Conservation (phyloP, 2,113 vertebrate genomes). For the Tyrannus savana region DNA sequence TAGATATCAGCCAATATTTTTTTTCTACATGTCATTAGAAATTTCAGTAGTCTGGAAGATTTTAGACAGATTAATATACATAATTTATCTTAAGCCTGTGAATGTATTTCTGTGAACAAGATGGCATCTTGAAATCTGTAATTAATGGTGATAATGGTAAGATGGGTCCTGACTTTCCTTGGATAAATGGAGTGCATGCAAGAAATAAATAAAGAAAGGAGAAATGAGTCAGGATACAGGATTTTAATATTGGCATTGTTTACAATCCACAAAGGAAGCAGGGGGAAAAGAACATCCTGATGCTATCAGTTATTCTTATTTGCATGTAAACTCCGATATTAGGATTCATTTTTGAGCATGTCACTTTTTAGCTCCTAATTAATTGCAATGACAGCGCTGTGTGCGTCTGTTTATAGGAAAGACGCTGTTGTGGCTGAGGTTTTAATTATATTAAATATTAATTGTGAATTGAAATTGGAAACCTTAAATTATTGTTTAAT, state of each 20-base stretch:
- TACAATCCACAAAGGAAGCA: constrained; percentile 26
- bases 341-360: constrained; percentile 50
- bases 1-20: background rate
- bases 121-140: constrained; percentile 40
- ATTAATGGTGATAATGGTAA: background rate
- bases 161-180: background rate
- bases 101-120: constrained; percentile 13
- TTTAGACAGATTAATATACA: background rate
- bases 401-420: constrained; percentile 20
- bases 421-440: constrained; percentile 22
- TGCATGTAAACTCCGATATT: constrained; percentile 57
- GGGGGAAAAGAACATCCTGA: constrained; percentile 42
- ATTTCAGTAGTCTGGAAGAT: constrained; percentile 1
- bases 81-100: background rate
- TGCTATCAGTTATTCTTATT: constrained; percentile 23
- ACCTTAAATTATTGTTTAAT: constrained; percentile 74
- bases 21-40: background rate
- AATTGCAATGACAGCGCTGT: constrained; percentile 63
- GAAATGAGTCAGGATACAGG: background rate
- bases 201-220: background rate
- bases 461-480: constrained; percentile 67
- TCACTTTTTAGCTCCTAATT: constrained; percentile 74
- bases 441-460: constrained; percentile 74
- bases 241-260: constrained; percentile 11
- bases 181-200: background rate